A percentile compares a stretch with the other conserved stretches of the same genome.
Evolutionary conservation across 1,140 invertebrate species (phyloP).

Genomic region (Gonatopus flavifemur): DNA sequence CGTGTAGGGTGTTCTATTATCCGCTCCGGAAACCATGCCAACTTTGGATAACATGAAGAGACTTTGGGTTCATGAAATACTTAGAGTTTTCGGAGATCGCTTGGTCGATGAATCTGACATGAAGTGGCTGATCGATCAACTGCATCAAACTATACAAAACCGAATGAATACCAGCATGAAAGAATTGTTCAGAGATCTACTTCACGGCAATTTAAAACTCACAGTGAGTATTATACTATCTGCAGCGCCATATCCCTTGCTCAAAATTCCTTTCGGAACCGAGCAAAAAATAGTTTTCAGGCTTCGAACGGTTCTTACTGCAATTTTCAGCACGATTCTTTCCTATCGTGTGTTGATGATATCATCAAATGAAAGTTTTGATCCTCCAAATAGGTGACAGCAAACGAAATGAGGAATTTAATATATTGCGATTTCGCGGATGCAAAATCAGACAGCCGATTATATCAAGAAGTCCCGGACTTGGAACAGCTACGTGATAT

Average conservation of each 20-base stretch:
- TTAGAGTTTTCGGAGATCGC: slow-evolving; percentile 92
- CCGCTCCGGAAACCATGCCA: slow-evolving; percentile 89
- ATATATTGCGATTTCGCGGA: slow-evolving; percentile 96
- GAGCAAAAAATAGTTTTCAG: no score
- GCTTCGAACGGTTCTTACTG: no score
- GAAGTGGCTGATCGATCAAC: slow-evolving; percentile 76
- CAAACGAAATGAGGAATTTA: slow-evolving; percentile 80
- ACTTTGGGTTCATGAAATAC: slow-evolving; percentile 92
- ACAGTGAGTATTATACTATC: not conserved
- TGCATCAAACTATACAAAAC: slow-evolving; percentile 64
- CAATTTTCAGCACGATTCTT: no score
- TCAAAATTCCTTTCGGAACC: no score
- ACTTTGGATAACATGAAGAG: slow-evolving; percentile 86
- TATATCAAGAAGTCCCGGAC: slow-evolving; percentile 87
- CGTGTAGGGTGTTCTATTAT: slow-evolving; percentile 82
- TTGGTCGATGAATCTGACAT: slow-evolving; percentile 81
- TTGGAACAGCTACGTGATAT: slow-evolving; percentile 79
- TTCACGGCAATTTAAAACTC: slow-evolving; percentile 1
- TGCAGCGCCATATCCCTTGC: not conserved
- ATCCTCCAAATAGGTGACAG: no score
- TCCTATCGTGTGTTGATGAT: no score
- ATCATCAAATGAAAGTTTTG: no score
- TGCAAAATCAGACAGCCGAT: slow-evolving; percentile 85
- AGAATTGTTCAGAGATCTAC: slow-evolving; percentile 50
- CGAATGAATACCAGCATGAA: slow-evolving; percentile 58